Percentiles rank a stretch among this genome's conserved stretches.
phyloP scores from a whole-genome alignment of 2,797 vertebrate species.

The Paedocypris micromegethes region DNA sequence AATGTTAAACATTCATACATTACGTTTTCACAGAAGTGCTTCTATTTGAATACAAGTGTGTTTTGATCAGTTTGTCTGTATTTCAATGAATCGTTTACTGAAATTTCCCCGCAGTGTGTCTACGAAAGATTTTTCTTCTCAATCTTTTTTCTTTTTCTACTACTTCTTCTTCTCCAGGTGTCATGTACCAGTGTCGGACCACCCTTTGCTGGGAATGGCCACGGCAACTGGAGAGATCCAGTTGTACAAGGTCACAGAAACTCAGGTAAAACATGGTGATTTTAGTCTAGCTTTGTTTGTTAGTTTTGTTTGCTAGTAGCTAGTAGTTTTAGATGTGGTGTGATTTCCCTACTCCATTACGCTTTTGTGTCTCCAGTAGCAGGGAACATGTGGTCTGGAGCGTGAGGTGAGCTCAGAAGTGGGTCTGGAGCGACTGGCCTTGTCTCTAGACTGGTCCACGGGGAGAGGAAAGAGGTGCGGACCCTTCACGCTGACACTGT shows the following conservation, averaged over 20 bases:
- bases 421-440: conserved; percentile 71
- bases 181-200: conserved; percentile 71
- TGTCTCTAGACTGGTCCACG: conserved; percentile 93
- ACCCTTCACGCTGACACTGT: too few relatives aligned
- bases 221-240: conserved; percentile 78
- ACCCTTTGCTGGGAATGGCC: conserved; percentile 76
- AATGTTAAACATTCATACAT: too few relatives aligned
- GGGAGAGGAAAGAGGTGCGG: conserved; percentile 76
- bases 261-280: conserved; percentile 69
- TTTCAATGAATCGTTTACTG: too few relatives aligned
- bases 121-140: too few relatives aligned
- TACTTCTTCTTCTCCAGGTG: conserved; percentile 72
- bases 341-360: not conserved
- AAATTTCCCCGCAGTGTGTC: too few relatives aligned
- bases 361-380: conserved; percentile 70
- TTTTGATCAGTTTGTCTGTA: too few relatives aligned
- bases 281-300: too few relatives aligned
- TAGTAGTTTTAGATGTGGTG: not conserved
- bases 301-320: too few relatives aligned
- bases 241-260: conserved; percentile 66
- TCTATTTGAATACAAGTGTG: too few relatives aligned
- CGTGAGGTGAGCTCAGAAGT: conserved; percentile 62
- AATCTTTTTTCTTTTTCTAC: not conserved
- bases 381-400: conserved; percentile 68
- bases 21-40: too few relatives aligned